Base-by-base conservation (phyloP, 2,113 vertebrate genomes). In the Trogon surrucura region DNA sequence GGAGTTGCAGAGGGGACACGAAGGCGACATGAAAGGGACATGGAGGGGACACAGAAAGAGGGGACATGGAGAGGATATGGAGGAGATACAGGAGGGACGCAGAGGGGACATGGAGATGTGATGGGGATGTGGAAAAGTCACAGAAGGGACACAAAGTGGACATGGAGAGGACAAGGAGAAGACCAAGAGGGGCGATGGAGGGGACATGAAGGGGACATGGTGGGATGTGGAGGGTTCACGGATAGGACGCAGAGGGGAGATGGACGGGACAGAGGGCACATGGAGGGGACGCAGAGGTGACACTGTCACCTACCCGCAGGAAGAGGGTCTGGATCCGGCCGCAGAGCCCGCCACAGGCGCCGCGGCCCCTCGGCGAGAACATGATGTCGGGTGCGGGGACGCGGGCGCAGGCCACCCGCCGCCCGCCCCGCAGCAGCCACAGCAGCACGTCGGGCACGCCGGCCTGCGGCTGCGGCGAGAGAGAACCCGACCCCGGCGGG, bases 301-400 rank as follows among this genome's bases (percentile, higher is more conserved):
- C 7, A 22, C 9, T 32, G 16, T 20, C 38, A 29, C 88, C n/a
- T 47, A 98, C 96, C 97, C 90, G 80, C 47, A 98, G 85, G 71
- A 98, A 85, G 41, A 98, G 90, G 17, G 96, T 98, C 60, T 97
- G 98, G 13, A 90, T 91, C 61, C 95, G 97, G 23, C 98, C 97
- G 5, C 98, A 98, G 84, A 97, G 80, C 25, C 50, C 75, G 67
- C 98, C 98, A 0, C 87, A 96, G 69, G 96, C 77, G 2, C 54
- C 13, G 7, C 69, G 20, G 25, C 96, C 84, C 0, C 16, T 41
- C 5, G 23, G 75, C 25, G 98, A 98, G 95, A 97, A 98, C 48
- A 97, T 74, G 64, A 98, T 4, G 0, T 91, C 79, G 26, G 97
- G 51, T 0, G 97, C 85, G 0, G 97, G 95, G 79, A 98, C 66